A percentile compares a stretch with the other conserved stretches of the same genome.
Evolutionary conservation across 1,140 invertebrate species (phyloP).

Genomic region (Cephus cinctus): DNA sequence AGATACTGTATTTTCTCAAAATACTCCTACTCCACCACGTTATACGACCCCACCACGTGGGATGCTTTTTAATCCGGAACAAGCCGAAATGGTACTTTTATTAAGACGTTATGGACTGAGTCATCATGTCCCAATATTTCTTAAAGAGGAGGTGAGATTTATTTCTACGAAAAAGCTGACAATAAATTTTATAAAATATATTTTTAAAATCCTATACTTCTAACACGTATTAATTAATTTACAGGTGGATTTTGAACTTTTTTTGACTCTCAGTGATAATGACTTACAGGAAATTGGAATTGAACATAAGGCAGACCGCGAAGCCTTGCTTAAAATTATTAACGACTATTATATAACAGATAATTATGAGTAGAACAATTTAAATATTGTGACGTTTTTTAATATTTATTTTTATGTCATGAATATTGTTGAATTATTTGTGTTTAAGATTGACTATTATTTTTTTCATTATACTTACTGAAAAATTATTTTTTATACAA

Average conservation of each 20-base stretch:
- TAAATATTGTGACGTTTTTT: too few species aligned
- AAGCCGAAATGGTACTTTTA: slow-evolving; percentile 35
- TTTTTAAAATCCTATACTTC: slow-evolving; percentile 9
- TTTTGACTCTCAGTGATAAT: slow-evolving; percentile 38
- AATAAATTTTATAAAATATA: background rate
- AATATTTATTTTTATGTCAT: too few species aligned
- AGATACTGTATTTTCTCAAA: slow-evolving; percentile 39
- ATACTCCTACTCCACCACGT: slow-evolving; percentile 43
- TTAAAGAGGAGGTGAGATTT: slow-evolving; percentile 49
- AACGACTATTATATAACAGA: too few species aligned
- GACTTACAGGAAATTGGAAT: slow-evolving; percentile 50
- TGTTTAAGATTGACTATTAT: too few species aligned
- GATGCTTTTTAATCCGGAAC: slow-evolving; percentile 28
- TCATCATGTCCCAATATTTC: slow-evolving; percentile 38
- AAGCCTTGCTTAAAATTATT: slow-evolving; percentile 31
- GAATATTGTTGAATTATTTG: too few species aligned
- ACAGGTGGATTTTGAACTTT: slow-evolving; percentile 47
- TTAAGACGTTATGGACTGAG: slow-evolving; percentile 34
- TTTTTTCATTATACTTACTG: background rate
- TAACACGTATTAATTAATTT: slow-evolving; percentile 15
- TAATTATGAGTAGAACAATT: too few species aligned
- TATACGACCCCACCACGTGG: slow-evolving; percentile 40
- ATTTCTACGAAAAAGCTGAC: slow-evolving; percentile 9
- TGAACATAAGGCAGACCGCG: slow-evolving; percentile 34
- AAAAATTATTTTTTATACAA: too few species aligned